phyloP scores from a whole-genome alignment of 2,888 invertebrate species.

The Halictus quadricinctus region DNA sequence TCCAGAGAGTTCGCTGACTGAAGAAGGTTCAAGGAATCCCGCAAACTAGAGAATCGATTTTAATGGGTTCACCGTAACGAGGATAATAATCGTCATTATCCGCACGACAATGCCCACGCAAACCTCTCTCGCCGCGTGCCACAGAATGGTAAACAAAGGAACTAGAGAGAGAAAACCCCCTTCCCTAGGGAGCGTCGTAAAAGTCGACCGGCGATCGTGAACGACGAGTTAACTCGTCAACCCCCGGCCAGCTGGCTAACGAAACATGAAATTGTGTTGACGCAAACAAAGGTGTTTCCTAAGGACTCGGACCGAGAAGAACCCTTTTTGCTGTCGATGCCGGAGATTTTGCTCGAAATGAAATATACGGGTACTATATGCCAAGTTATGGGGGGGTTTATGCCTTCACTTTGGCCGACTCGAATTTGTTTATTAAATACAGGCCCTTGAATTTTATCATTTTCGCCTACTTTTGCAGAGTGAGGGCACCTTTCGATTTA shows the following conservation, averaged over 20 bases:
- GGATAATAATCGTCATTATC: constrained; percentile 78
- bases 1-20: neutral
- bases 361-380: too few relatives aligned
- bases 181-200: neutral
- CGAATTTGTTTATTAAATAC: too few relatives aligned
- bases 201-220: neutral
- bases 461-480: too few relatives aligned
- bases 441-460: too few relatives aligned
- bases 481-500: too few relatives aligned
- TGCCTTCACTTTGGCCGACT: too few relatives aligned
- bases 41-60: constrained; percentile 74
- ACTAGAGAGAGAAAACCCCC: neutral
- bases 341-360: neutral
- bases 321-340: neutral
- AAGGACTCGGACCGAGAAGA: neutral
- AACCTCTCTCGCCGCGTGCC: neutral
- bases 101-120: constrained; percentile 27
- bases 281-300: neutral
- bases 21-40: constrained; percentile 7
- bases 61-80: constrained; percentile 73
- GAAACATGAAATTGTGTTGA: constrained; percentile 8
- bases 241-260: constrained; percentile 19
- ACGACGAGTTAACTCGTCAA: constrained; percentile 25
- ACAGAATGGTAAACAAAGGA: constrained; percentile 8
- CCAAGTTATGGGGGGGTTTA: too few relatives aligned